A percentile compares a stretch with the other conserved stretches of the same genome.
Conservation (phyloP, 2,113 vertebrate species). For the Charadrius vociferus region DNA sequence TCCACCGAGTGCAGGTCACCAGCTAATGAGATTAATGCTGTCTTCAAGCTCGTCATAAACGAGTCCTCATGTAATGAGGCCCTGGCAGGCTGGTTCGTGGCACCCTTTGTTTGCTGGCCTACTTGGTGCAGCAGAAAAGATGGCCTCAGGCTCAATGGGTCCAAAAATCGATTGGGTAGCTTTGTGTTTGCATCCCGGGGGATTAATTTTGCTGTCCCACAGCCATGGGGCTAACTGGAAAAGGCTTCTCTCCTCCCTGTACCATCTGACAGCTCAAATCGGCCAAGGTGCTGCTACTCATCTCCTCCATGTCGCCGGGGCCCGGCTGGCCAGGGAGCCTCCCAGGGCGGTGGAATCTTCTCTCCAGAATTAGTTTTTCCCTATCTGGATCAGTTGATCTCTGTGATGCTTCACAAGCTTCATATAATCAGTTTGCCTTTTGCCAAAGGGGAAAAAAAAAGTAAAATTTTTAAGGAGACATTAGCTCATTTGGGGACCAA, state of each 20-base stretch:
- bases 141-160: background rate
- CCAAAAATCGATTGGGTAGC: background rate
- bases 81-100: background rate
- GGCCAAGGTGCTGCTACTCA: background rate
- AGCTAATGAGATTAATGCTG: background rate
- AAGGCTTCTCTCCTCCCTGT: background rate
- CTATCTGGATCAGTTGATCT: background rate
- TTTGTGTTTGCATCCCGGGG: background rate
- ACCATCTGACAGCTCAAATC: background rate
- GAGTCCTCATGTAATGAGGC: background rate
- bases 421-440: background rate
- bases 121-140: background rate
- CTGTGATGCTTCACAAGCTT: background rate
- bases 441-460: background rate
- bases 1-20: background rate
- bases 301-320: rapidly evolving
- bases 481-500: background rate
- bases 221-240: background rate
- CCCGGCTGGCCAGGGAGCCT: background rate
- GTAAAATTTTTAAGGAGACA: background rate
- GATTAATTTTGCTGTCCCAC: background rate
- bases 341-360: background rate
- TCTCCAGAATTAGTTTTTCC: background rate
- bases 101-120: background rate
- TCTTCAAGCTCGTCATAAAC: rapidly evolving